These are phyloP conservation scores for Dreissena polymorpha DNA, from an alignment of 1,140 invertebrate species.

Conservation along the genomic window DNA sequence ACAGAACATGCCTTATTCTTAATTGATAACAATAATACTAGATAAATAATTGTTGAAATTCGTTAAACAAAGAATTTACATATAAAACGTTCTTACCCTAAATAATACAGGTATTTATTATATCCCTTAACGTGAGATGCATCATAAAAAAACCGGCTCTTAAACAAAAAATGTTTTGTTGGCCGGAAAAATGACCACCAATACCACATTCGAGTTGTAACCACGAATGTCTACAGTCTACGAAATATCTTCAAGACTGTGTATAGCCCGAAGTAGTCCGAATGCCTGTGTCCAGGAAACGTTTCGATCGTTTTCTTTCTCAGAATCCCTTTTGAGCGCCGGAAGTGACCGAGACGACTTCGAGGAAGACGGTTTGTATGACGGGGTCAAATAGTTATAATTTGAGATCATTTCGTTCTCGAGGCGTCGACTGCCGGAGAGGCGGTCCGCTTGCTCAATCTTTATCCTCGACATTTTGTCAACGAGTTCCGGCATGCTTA, in stretches of 20 bases:
- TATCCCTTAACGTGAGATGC: no score
- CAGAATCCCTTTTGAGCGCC: constrained; percentile 32
- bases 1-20: no score
- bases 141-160: no score
- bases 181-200: no score
- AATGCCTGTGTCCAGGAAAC: constrained; percentile 52
- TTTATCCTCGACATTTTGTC: constrained; percentile 27
- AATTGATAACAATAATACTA: no score
- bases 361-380: constrained; percentile 46
- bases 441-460: constrained; percentile 32
- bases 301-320: constrained; percentile 11
- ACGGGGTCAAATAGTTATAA: constrained; percentile 31
- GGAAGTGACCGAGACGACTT: constrained; percentile 41
- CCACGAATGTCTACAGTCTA: not conserved
- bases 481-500: constrained; percentile 45
- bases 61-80: no score
- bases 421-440: constrained; percentile 30
- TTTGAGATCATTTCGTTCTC: constrained; percentile 42
- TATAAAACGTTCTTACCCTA: no score
- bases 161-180: no score
- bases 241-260: constrained; percentile 35
- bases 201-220: no score
- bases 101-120: no score
- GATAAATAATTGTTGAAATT: no score
- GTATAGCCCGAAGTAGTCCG: constrained; percentile 37